A percentile compares a stretch with the other conserved stretches of the same genome.
These are phyloP conservation scores for Lanius ludovicianus DNA, from an alignment of 2,113 vertebrate species.

Conservation along the genomic window DNA sequence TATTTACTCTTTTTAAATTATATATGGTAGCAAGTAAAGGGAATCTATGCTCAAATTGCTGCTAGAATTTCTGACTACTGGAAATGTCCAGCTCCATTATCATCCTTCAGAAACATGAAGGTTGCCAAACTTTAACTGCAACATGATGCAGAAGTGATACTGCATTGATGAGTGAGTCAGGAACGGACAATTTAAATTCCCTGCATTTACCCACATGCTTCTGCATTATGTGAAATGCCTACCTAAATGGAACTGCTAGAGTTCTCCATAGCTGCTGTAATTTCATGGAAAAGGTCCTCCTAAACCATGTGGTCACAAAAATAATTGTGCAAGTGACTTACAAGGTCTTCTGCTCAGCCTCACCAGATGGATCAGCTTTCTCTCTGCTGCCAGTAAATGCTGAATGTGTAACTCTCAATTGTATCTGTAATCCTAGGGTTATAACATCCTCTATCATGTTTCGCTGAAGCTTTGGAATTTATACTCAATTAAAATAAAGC, in stretches of 20 bases:
- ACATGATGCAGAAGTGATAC: conserved; percentile 38
- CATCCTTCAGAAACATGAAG: background rate
- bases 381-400: conserved; percentile 12
- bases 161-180: background rate
- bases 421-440: conserved; percentile 19
- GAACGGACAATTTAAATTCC: background rate
- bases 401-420: conserved; percentile 37
- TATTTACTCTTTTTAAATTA: background rate
- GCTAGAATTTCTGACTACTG: background rate
- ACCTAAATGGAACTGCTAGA: background rate
- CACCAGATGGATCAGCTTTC: conserved; percentile 45
- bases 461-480: conserved; percentile 2
- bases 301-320: background rate
- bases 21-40: background rate
- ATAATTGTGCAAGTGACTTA: background rate
- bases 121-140: conserved; percentile 51
- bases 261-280: background rate
- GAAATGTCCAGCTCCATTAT: background rate
- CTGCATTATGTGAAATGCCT: background rate
- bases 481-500: conserved; percentile 16
- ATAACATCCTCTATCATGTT: background rate
- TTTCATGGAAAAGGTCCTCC: background rate
- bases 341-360: conserved; percentile 1
- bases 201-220: background rate
- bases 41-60: background rate